These are phyloP conservation scores for Liasis olivaceus DNA, from an alignment of 2,797 vertebrate genomes.

Conservation along the genomic window DNA sequence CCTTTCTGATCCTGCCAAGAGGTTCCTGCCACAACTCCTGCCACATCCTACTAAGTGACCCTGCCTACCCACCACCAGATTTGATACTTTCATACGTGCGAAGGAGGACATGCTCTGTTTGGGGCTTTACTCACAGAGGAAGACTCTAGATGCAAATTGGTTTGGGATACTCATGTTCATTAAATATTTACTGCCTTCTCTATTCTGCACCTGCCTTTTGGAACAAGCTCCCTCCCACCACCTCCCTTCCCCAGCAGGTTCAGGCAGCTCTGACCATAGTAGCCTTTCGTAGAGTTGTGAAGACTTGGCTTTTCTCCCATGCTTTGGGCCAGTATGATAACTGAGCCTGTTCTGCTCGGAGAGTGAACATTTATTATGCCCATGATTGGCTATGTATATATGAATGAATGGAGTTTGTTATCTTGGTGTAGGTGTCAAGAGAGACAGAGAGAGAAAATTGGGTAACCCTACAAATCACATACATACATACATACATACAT, in stretches of 20 bases:
- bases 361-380: background rate
- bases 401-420: background rate
- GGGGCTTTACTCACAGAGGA: background rate
- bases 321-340: background rate
- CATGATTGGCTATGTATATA: background rate
- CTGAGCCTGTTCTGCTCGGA: background rate
- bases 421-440: background rate
- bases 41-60: background rate
- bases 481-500: background rate
- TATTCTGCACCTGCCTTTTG: background rate
- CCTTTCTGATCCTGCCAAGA: background rate
- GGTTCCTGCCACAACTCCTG: background rate
- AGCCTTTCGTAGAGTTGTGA: background rate
- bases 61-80: no score
- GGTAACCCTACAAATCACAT: background rate
- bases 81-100: no score
- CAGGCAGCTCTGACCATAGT: background rate
- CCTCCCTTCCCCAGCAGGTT: background rate
- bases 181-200: background rate
- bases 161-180: background rate
- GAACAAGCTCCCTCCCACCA: background rate
- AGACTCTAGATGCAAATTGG: background rate
- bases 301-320: background rate
- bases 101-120: background rate
- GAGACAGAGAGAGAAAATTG: background rate